Evolutionary conservation across 2,888 invertebrate species (phyloP).

Genomic region (Archips crataeganus): DNA sequence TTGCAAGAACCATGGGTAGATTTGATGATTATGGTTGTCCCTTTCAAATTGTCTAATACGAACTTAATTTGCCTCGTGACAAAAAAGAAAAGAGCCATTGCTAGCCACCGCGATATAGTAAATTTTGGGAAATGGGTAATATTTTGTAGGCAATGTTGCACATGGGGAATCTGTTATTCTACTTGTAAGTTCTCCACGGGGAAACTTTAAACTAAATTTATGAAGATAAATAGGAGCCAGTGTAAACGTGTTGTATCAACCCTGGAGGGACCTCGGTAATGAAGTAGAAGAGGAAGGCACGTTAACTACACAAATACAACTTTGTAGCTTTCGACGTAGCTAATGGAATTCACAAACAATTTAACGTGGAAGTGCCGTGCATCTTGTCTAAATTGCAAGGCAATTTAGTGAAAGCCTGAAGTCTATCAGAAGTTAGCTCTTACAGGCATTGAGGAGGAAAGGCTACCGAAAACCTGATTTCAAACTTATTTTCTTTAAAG

Average conservation of each 20-base stretch:
- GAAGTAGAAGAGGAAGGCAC: slow-evolving; percentile 20
- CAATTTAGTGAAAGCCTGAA: not conserved
- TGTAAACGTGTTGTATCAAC: not conserved
- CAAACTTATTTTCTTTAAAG: too few relatives aligned
- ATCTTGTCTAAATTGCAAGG: slow-evolving; percentile 10
- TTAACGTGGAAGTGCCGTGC: slow-evolving; percentile 21
- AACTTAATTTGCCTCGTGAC: too few relatives aligned
- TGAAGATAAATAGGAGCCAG: slow-evolving; percentile 2
- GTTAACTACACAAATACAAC: slow-evolving; percentile 11
- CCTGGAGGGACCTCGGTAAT: slow-evolving; percentile 12
- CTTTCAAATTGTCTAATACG: too few relatives aligned
- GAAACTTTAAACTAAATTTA: not conserved
- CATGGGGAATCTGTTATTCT: not conserved
- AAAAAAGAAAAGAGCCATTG: too few relatives aligned
- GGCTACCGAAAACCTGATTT: too few relatives aligned
- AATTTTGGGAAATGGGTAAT: too few relatives aligned
- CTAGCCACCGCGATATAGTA: too few relatives aligned
- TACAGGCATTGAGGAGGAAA: not conserved
- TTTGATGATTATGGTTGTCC: too few relatives aligned
- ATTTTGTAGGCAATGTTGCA: too few relatives aligned
- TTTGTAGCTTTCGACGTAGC: slow-evolving; percentile 7
- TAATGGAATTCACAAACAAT: slow-evolving; percentile 36
- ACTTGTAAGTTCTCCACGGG: not conserved
- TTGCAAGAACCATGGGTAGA: too few relatives aligned
- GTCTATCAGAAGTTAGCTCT: not conserved